Base-by-base conservation (phyloP, 2,113 vertebrate genomes). In the Thalassarche chlororhynchos region DNA sequence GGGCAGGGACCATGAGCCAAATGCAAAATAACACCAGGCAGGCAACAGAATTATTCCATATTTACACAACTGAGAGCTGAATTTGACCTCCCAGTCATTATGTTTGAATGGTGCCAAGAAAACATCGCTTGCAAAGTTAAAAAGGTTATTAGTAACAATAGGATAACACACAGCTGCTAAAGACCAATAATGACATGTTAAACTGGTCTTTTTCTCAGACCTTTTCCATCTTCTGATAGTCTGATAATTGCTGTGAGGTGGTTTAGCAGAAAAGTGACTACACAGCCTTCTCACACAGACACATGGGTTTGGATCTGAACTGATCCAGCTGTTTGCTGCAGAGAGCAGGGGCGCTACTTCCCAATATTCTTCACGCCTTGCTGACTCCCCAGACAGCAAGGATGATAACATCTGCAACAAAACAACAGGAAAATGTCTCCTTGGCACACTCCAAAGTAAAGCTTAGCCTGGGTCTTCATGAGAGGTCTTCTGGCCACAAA, bases 81-180 rank as follows among this genome's bases (percentile, higher is more conserved):
- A 90, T 88, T 89, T 94, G 94, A 94, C 84, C 81, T 84, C 57
- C 57, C 58, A 93, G 81, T 83, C 82, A 91, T 91, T 91, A 93
- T n/a, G n/a, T 60, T 70, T 68, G 54, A 94, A 51, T 23, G 75
- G 81, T 83, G 95, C 94, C 96, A 95, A 96, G 82, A 91, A 96
- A 97, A 93, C 82, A 84, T 38, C 88, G 84, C 88, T 84, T 80
- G 84, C 75, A 28, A 93, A 89, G 95, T 55, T 88, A 84, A 75
- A 95, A 87, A 95, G 91, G 85, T 94, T 96, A 86, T 84, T 91
- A 49, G 89, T 32, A 93, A 93, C 94, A 95, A 86, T 20, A 94
- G 71, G 87, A 96, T 87, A 90, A 87, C 71, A 46, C 83, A 62
- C 94, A 97, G 94, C 96, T 97, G 95, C 78, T 94, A 4, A 66